Base-by-base conservation (phyloP, 2,888 invertebrate species). In the Caenorhabditis japonica region DNA sequence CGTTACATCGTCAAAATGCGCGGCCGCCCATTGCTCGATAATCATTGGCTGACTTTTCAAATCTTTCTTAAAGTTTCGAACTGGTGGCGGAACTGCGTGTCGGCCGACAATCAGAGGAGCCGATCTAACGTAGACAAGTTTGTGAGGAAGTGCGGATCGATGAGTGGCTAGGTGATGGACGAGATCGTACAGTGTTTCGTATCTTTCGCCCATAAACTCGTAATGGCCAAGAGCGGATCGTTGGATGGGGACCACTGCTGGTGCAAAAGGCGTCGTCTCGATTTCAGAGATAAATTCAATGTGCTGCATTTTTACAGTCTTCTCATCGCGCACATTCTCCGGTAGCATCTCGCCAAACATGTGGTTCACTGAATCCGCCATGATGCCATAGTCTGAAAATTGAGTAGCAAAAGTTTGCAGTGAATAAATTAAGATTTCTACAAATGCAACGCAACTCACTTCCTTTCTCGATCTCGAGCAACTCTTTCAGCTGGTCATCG, bases 11-110 rank as follows among this genome's bases (percentile, higher is more conserved):
- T 73, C 72, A 25, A 58, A 81, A 55, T 81, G 75, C 10, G 59
- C 60, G 5, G 79, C 75, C 0, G 81, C 81, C 75, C 77, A 76
- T 44, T 79, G 77, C 27, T 81, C 81, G 30, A 61, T 72, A 4
- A 21, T 38, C 81, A 81, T 81, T 13, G 77, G 75, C 23, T 77
- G 75, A 17, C 52, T 41, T 12, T 33, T 25, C 17, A 75, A 12
- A 17, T 62, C 59, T 64, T 70, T 69, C 27, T 36, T 21, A 43
- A 68, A 75, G 12, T 13, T 21, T 21, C 8, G 21, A 12, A 44
- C 60, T 10, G 70, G 71, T 4, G 68, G 68, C 3, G 68, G 68
- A 17, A 74, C 60, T 4, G 56, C 43, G 25, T 72, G 53, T 5
- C 51, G 38, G 1, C 51, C 36, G 21, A 62, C 62, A 13, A 72